Evolutionary conservation across 2,113 vertebrate genomes (phyloP).

Genomic region (Mellivora capensis): DNA sequence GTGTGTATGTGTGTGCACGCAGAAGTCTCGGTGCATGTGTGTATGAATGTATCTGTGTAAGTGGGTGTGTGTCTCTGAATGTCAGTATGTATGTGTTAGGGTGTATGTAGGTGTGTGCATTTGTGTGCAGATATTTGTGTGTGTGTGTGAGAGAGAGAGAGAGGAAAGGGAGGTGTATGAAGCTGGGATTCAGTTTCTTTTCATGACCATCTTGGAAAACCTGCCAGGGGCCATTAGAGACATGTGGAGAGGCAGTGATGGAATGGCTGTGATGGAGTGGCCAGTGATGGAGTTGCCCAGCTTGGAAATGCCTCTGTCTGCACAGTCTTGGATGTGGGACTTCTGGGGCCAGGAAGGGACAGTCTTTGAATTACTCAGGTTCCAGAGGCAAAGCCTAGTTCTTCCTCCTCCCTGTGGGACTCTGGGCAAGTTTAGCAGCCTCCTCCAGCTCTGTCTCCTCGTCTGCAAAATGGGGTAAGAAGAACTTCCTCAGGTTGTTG

Average conservation of each 20-base stretch:
- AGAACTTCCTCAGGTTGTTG: too few species aligned
- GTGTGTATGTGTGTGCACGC: not conserved
- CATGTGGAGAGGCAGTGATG: fast-evolving
- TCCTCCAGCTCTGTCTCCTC: not conserved
- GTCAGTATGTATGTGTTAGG: not conserved
- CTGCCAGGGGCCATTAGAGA: not conserved
- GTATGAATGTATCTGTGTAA: not conserved
- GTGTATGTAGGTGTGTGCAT: not conserved
- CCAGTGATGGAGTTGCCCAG: not conserved
- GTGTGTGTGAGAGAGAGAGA: not conserved
- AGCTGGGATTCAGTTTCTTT: not conserved
- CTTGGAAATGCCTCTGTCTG: not conserved
- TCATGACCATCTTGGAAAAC: not conserved
- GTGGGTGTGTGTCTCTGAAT: not conserved
- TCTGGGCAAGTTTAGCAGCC: not conserved
- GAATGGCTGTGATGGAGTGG: not conserved
- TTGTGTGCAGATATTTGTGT: not conserved
- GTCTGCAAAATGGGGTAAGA: too few species aligned
- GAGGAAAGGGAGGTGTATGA: not conserved
- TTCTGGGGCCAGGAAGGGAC: not conserved
- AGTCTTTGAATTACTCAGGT: not conserved
- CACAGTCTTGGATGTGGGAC: not conserved
- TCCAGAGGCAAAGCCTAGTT: not conserved
- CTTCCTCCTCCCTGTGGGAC: not conserved
- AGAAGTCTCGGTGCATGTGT: not conserved